A percentile compares a stretch with the other conserved stretches of the same genome.
Conservation (phyloP, 2,888 invertebrate species). For the Tiliacea citrago region DNA sequence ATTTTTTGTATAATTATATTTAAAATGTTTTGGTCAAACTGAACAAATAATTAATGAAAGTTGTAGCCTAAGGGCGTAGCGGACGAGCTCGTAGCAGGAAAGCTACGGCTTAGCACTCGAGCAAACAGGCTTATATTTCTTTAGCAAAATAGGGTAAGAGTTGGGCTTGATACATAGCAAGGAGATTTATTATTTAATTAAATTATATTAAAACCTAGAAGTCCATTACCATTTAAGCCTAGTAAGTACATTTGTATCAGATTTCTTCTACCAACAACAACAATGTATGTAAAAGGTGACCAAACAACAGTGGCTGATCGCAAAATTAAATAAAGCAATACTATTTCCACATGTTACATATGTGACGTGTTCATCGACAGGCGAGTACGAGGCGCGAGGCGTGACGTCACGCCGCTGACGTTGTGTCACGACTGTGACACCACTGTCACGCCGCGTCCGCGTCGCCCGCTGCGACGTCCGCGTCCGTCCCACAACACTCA, state of each 20-base stretch:
- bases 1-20: too few species aligned
- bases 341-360: constrained; percentile 82
- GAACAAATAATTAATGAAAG: not conserved
- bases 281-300: constrained; percentile 45
- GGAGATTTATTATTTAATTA: not conserved
- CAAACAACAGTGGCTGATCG: constrained; percentile 68
- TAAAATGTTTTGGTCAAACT: not conserved
- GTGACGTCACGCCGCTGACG: constrained; percentile 57
- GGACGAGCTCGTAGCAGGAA: constrained; percentile 32
- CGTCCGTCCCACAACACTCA: constrained; percentile 26
- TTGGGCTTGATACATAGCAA: not conserved
- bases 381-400: constrained; percentile 56
- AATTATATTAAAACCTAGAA: constrained; percentile 1
- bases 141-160: not conserved
- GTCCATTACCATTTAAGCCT: not conserved
- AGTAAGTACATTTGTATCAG: not conserved
- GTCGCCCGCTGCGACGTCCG: constrained; percentile 25
- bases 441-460: constrained; percentile 56
- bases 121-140: not conserved
- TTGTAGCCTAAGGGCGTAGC: constrained; percentile 6
- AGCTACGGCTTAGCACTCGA: constrained; percentile 24
- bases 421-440: constrained; percentile 45
- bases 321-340: constrained; percentile 85
- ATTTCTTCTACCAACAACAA: constrained; percentile 14
- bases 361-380: constrained; percentile 81